phyloP scores from a whole-genome alignment of 2,888 invertebrate species.

The Polydrusus cervinus region DNA sequence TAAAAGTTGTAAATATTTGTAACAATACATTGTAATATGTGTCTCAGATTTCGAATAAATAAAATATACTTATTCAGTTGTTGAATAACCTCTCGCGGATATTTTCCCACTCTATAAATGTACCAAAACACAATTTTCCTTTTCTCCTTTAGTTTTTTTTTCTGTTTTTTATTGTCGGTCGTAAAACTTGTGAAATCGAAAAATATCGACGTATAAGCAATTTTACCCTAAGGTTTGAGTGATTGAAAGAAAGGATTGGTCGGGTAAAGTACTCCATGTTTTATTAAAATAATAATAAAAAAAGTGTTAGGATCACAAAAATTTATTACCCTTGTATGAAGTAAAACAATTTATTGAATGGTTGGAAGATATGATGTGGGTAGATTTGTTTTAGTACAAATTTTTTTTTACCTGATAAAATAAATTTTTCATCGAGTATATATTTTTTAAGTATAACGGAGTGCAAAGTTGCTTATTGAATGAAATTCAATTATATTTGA shows the following conservation, averaged over 20 bases:
- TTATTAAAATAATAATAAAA: slow-evolving; percentile 25
- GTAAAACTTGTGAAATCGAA: slow-evolving; percentile 24
- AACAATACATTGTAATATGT: no score
- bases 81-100: background rate
- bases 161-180: slow-evolving; percentile 21
- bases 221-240: slow-evolving; percentile 25
- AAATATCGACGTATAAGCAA: slow-evolving; percentile 28
- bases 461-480: no score
- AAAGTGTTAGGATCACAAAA: slow-evolving; percentile 3
- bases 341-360: slow-evolving; percentile 1
- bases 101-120: background rate
- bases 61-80: no score
- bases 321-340: slow-evolving; percentile 8
- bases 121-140: slow-evolving; percentile 4
- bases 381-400: no score
- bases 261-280: slow-evolving; percentile 19
- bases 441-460: no score
- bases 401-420: no score
- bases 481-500: no score
- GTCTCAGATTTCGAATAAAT: no score
- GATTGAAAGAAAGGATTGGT: slow-evolving; percentile 24
- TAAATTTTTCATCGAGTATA: no score
- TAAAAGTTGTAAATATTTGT: no score
- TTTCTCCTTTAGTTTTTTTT: slow-evolving; percentile 8
- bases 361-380: background rate